These are phyloP conservation scores for Zapus hudsonius DNA, from an alignment of 2,113 vertebrate genomes.

Conservation along the genomic window DNA sequence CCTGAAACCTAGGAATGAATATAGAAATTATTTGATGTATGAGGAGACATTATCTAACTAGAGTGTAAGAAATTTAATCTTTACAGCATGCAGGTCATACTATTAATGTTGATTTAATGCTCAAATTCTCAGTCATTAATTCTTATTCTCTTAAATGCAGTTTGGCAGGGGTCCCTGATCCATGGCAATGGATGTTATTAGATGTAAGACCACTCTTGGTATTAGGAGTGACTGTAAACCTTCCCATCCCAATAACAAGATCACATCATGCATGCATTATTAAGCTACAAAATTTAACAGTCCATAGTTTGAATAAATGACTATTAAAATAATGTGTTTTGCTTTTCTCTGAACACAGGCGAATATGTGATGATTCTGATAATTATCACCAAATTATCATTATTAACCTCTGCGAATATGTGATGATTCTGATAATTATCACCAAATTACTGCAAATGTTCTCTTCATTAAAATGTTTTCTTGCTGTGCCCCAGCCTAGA, in stretches of 20 bases:
- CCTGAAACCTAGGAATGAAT: conserved; percentile 87
- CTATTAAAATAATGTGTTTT: conserved; percentile 99
- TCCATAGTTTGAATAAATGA: conserved; percentile 99
- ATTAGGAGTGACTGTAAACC: conserved; percentile 92
- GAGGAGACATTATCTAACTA: conserved; percentile 98
- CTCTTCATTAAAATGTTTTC: too few relatives aligned
- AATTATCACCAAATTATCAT: conserved; percentile 99
- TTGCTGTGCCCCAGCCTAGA: too few relatives aligned
- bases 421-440: conserved; percentile 98
- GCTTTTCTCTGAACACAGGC: conserved; percentile 98
- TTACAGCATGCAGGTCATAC: conserved; percentile 99
- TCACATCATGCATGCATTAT: conserved; percentile 99
- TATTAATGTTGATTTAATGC: conserved; percentile 99
- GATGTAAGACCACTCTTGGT: conserved; percentile 90
- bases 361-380: conserved; percentile 96
- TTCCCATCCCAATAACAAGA: conserved; percentile 96
- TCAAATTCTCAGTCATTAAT: conserved; percentile 99
- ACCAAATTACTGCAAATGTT: too few relatives aligned
- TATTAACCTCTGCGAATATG: too few relatives aligned
- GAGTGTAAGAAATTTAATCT: conserved; percentile 99
- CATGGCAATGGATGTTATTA: conserved; percentile 90
- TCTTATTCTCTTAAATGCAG: conserved; percentile 99
- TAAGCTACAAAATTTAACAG: conserved; percentile 99
- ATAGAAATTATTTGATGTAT: conserved; percentile 96
- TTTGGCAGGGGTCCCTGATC: conserved; percentile 93